Conservation (phyloP, 2,113 vertebrate genomes). For the Trinectes maculatus region DNA sequence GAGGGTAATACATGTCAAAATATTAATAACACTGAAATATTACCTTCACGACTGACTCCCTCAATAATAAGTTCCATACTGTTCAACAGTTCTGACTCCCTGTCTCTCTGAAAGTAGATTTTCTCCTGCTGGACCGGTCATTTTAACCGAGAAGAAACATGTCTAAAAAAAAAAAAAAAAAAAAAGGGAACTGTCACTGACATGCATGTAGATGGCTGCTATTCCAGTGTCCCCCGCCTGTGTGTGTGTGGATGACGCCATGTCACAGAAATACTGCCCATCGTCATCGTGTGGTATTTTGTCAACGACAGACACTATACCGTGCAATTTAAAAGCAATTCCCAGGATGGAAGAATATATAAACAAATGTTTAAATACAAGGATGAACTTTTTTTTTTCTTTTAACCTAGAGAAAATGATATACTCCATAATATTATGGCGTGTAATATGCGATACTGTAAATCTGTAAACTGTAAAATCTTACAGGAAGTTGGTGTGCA, state of each 20-base stretch:
- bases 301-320: slow-evolving; percentile 23
- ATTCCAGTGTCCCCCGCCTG: slow-evolving; percentile 35
- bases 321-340: slow-evolving; percentile 52
- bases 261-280: slow-evolving; percentile 59
- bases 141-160: slow-evolving; percentile 7
- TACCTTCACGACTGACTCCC: neutral
- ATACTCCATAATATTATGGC: too few relatives aligned
- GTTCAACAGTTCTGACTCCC: neutral
- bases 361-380: slow-evolving; percentile 13
- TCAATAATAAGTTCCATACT: slow-evolving; percentile 19
- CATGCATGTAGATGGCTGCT: slow-evolving; percentile 21
- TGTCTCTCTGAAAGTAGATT: neutral
- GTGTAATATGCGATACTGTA: too few relatives aligned
- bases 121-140: neutral
- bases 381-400: neutral
- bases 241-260: slow-evolving; percentile 50
- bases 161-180: slow-evolving; percentile 20
- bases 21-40: slow-evolving; percentile 32
- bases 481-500: too few relatives aligned
- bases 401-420: neutral
- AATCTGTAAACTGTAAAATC: too few relatives aligned
- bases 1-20: slow-evolving; percentile 11
- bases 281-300: slow-evolving; percentile 52
- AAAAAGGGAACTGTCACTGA: slow-evolving; percentile 11
- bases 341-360: neutral